Evolutionary conservation across 1,140 invertebrate genomes (phyloP).

Genomic region (Nasonia longicornis): DNA sequence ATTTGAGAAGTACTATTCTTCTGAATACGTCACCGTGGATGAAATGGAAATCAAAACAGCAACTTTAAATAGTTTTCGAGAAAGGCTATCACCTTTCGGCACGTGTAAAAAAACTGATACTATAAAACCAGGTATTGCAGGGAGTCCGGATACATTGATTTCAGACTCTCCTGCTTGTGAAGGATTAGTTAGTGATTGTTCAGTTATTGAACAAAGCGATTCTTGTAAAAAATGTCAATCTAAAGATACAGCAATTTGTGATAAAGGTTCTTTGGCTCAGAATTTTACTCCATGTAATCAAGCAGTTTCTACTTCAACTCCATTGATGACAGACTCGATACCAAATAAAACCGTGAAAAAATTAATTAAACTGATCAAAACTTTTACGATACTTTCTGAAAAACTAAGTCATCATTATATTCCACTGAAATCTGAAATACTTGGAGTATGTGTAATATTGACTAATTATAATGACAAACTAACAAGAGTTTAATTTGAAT

Average conservation of each 20-base stretch:
- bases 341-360: constrained; percentile 22
- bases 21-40: constrained; percentile 56
- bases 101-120: constrained; percentile 54
- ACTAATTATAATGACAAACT: too few species aligned
- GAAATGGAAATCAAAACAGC: constrained; percentile 53
- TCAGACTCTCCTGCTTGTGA: constrained; percentile 12
- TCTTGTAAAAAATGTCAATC: constrained; percentile 11
- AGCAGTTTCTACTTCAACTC: background rate
- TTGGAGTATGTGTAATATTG: too few species aligned
- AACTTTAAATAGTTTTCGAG: constrained; percentile 46
- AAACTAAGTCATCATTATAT: background rate
- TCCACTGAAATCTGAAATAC: too few species aligned
- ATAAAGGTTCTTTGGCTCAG: background rate
- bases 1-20: constrained; percentile 52
- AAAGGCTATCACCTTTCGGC: constrained; percentile 56
- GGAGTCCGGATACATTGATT: constrained; percentile 30
- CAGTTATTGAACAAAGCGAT: constrained; percentile 32
- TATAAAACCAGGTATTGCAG: constrained; percentile 48
- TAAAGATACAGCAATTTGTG: background rate
- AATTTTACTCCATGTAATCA: constrained; percentile 3
- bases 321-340: background rate
- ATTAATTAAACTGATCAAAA: constrained; percentile 38
- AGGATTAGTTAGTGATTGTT: constrained; percentile 27
- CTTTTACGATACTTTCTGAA: constrained; percentile 4
- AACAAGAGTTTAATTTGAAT: too few species aligned